Conservation (phyloP, 2,888 invertebrate species). For the Nudaria mundana region DNA sequence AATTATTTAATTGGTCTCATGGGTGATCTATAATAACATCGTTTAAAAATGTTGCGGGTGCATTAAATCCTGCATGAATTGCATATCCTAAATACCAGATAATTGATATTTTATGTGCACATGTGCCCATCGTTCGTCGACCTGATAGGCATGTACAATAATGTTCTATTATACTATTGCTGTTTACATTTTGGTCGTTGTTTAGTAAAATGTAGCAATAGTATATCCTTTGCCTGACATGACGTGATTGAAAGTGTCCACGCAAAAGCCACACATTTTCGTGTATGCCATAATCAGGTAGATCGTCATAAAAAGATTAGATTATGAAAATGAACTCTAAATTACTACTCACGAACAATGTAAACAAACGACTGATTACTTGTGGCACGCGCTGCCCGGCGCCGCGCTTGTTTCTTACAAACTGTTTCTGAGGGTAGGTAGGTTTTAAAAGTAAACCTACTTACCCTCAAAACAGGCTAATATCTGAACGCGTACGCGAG, state of each 20-base stretch:
- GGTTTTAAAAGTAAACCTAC: no score
- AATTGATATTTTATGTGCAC: no score
- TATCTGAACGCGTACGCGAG: no score
- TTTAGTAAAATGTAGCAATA: neutral
- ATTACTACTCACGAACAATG: conserved; percentile 4
- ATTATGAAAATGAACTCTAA: conserved; percentile 11
- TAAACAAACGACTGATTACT: neutral
- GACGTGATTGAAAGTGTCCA: neutral
- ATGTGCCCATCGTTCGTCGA: no score
- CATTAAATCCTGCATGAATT: no score
- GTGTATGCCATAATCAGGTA: neutral
- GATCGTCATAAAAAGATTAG: conserved; percentile 19
- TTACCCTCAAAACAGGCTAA: no score
- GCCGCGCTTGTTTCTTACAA: conserved; percentile 13
- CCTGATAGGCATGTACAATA: no score
- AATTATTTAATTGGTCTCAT: no score
- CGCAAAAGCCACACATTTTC: neutral
- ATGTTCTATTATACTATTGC: conserved; percentile 31
- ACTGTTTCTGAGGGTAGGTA: neutral
- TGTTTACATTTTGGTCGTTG: neutral
- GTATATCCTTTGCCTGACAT: neutral
- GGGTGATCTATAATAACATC: no score
- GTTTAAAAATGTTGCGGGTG: no score
- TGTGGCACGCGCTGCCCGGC: conserved; percentile 2
- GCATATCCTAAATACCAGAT: no score